phyloP scores from a whole-genome alignment of 2,113 vertebrate genomes.

The Sylvietta virens region DNA sequence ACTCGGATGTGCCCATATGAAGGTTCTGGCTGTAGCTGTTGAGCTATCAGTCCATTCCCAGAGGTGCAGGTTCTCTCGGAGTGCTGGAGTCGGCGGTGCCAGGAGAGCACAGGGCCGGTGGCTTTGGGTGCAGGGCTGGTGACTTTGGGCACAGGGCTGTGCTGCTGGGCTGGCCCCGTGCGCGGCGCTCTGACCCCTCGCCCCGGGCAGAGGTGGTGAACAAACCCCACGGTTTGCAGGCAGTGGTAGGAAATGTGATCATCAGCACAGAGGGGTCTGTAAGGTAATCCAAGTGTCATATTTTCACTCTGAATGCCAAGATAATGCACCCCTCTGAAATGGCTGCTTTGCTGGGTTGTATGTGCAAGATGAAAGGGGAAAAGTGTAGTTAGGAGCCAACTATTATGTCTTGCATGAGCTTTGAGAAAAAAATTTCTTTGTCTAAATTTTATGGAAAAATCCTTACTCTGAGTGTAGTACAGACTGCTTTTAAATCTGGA shows the following conservation, averaged over 20 bases:
- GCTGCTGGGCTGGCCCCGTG: rapidly evolving
- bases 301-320: not conserved
- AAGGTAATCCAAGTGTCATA: not conserved
- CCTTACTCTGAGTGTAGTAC: not conserved
- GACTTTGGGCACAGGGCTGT: rapidly evolving
- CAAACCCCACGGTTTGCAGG: not conserved
- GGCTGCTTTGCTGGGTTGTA: not conserved
- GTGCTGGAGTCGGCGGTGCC: rapidly evolving
- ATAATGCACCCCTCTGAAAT: not conserved
- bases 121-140: not conserved
- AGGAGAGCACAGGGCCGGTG: rapidly evolving
- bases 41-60: rapidly evolving
- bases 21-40: not conserved
- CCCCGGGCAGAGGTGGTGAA: not conserved
- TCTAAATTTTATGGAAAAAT: not conserved
- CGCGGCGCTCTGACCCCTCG: rapidly evolving
- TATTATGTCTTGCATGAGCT: not conserved
- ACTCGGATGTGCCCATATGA: not conserved
- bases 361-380: not conserved
- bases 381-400: not conserved
- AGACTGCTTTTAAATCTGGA: not conserved
- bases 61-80: rapidly evolving
- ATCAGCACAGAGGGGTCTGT: not conserved
- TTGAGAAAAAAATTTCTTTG: not conserved
- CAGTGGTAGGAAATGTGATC: not conserved